A percentile compares a stretch with the other conserved stretches of the same genome.
Conservation (phyloP, 1,140 invertebrate species). For the Drosophila paulistorum region DNA sequence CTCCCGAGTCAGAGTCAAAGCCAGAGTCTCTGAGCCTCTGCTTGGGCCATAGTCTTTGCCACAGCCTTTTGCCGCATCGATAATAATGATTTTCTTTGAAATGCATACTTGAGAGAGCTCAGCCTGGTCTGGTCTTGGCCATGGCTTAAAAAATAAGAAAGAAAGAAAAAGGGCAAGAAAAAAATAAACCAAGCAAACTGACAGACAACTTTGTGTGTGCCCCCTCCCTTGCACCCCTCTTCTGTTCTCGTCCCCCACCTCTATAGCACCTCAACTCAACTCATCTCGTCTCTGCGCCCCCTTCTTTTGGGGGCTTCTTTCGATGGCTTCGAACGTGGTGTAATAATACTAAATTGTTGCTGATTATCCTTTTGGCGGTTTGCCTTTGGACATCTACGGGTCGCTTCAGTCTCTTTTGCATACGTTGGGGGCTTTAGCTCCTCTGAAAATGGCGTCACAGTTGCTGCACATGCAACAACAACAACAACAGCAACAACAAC, state of each 20-base stretch:
- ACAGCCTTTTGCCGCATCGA: slow-evolving; percentile 67
- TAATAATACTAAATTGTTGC: slow-evolving; percentile 83
- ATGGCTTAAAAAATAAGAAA: slow-evolving; percentile 37
- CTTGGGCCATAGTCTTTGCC: slow-evolving; percentile 18
- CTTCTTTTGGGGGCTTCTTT: slow-evolving; percentile 19
- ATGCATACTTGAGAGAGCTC: slow-evolving; percentile 77
- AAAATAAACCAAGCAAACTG: slow-evolving; percentile 53
- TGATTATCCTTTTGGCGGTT: slow-evolving; percentile 83
- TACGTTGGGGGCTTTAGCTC: slow-evolving; percentile 53
- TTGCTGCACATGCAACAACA: slow-evolving; percentile 60
- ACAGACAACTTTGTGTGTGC: slow-evolving; percentile 73
- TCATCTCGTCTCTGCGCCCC: background rate
- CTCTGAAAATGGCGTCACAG: slow-evolving; percentile 77
- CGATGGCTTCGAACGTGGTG: slow-evolving; percentile 82
- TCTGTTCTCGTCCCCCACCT: background rate
- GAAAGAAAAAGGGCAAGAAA: slow-evolving; percentile 23
- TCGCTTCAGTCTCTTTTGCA: slow-evolving; percentile 65
- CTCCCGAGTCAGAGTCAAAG: background rate
- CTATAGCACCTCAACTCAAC: background rate
- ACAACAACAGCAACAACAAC: slow-evolving; percentile 36
- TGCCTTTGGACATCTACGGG: slow-evolving; percentile 71
- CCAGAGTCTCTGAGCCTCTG: slow-evolving; percentile 3
- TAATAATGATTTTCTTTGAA: slow-evolving; percentile 83
- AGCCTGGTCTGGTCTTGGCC: slow-evolving; percentile 36
- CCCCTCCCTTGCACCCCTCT: background rate